Evolutionary conservation across 2,888 invertebrate species (phyloP), one percentile per base, ranked within the genome.

Genomic region (Leptopilina drosophilae): DNA sequence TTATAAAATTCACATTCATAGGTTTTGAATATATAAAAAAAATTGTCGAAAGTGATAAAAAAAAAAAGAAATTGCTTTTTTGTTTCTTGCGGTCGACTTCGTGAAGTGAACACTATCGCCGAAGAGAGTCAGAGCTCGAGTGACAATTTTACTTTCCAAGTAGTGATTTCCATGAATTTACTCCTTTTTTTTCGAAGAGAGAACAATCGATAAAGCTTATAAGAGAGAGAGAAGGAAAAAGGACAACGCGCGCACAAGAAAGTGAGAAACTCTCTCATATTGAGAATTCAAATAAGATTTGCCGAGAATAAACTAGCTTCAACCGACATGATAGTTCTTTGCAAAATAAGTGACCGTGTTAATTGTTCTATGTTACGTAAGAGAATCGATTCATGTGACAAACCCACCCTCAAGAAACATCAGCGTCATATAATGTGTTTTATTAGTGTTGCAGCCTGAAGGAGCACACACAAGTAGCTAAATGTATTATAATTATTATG

Each of bases 331-430:
- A 49, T 56, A 73, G 12, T 33, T 56, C 56, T 33, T 73, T 73
- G n/a, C 7, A 73, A 73, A 73, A 56, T 56, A 56, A 73, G 73
- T 56, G 53, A 73, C 73, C 73, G 56, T 73, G 56, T 33, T 69
- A 73, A 73, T 73, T 73, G 53, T 73, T 56, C 53, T 33, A 9
- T 56, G 73, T 56, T 56, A 33, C 69, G 53, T 56, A 8, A 73
- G 49, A 73, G 26, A n/a, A 73, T 73, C 73, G 56, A 56, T 73
- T n/a, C 33, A 73, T 33, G 69, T 69, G 26, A 33, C 46, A 11
- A 69, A 42, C 67, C 49, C 26, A 53, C 69, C 46, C 69, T 69
- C 26, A 26, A 69, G 69, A 53, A 12, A 69, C 53, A 69, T 69
- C 26, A 69, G 20, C 26, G 69, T 53, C 49, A 69, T 49, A 7